Evolutionary conservation across 2,113 vertebrate genomes (phyloP), one percentile per base, ranked within the genome.

Genomic region (Otis tarda): DNA sequence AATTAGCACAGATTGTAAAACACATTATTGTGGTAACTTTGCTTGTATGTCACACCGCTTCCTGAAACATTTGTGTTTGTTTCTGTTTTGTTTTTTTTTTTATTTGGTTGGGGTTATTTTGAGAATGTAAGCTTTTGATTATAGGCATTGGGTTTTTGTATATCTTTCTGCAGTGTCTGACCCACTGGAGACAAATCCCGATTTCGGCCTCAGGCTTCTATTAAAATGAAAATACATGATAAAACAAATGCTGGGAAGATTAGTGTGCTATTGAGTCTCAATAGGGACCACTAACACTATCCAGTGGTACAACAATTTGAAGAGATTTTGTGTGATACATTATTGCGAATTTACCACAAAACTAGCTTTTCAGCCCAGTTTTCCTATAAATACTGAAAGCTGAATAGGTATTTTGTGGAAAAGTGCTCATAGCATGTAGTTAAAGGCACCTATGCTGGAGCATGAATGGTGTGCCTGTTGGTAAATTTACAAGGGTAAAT

Each of bases 211-310:
- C 63, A 55, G 39, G 47, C 14, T 81, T 37, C 9, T 31, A 73
- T 56, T 76, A 68, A 79, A 92, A 83, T 47, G 83, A 80, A 83
- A 50, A 59, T 74, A 60, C 27, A 28, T 50, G 25, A 35, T 80
- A 59, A 86, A 69, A 65, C 10, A 50, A 83, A 55, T 73, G 52
- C 67, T 95, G 80, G 82, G 94, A 95, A 89, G 73, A 97, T 95
- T 85, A 95, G 87, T 59, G 84, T 89, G 75, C 67, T 91, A 81
- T 91, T 97, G 92, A 94, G 43, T 78, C 16, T 49, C 89, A 83
- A 70, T 59, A 61, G 88, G 77, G 95, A 82, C 77, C 17, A 47
- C 92, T 94, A 93, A 83, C 77, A 90, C 63, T 96, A 47, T 86
- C 87, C 82, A 94, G 81, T 88, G 90, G 61, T 77, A 77, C 65